Percentiles rank a stretch among this genome's conserved stretches.
These are phyloP conservation scores for Meteorus colon DNA, from an alignment of 2,888 invertebrate species.

Conservation along the genomic window DNA sequence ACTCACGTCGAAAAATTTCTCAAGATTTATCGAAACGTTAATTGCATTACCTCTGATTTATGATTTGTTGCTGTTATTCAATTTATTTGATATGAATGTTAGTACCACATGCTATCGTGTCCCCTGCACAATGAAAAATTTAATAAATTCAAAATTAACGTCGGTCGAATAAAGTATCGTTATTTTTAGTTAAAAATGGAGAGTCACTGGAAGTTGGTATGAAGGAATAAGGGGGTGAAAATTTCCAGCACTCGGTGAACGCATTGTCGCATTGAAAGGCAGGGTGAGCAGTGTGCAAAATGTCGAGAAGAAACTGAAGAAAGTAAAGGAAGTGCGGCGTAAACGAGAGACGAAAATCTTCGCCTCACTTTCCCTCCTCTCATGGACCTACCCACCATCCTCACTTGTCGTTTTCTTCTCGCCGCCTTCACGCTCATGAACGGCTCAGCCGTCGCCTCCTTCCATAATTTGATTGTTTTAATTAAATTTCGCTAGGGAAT, in stretches of 20 bases:
- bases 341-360: conserved; percentile 40
- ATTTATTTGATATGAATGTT: no score
- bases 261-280: conserved; percentile 9
- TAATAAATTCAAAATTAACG: not conserved
- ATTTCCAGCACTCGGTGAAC: not conserved
- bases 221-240: conserved; percentile 5
- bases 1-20: not conserved
- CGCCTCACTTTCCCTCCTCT: not conserved
- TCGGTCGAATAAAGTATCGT: not conserved
- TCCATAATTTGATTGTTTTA: conserved; percentile 74
- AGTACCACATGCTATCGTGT: not conserved
- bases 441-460: conserved; percentile 68
- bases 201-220: not conserved
- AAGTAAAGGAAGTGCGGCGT: conserved; percentile 17
- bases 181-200: not conserved
- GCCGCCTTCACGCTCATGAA: conserved; percentile 59
- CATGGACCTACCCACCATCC: not conserved
- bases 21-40: not conserved
- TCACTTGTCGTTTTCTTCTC: conserved; percentile 37
- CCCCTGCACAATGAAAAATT: not conserved
- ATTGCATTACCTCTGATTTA: no score
- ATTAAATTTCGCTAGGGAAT: conserved; percentile 72
- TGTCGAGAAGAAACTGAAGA: conserved; percentile 13
- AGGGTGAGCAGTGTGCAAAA: conserved; percentile 11
- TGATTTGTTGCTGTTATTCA: no score